These are phyloP conservation scores for Lasioglossum oenotherae DNA, from an alignment of 2,888 invertebrate species.

Conservation along the genomic window DNA sequence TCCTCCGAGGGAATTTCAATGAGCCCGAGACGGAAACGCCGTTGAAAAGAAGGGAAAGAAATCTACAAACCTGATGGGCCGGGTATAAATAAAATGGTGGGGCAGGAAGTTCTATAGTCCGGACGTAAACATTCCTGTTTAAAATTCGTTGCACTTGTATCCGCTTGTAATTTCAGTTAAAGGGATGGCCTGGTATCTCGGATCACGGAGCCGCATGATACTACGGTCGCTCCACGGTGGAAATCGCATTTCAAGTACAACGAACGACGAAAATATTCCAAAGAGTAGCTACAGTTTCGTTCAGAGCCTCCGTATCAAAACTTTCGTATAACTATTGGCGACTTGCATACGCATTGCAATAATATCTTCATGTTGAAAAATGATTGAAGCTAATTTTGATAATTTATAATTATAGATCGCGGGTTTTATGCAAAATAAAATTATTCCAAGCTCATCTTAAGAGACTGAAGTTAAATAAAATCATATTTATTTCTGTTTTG, in stretches of 20 bases:
- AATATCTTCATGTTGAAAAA: background rate
- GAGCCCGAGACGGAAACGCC: conserved; percentile 9
- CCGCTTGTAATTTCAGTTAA: conserved; percentile 9
- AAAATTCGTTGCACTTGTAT: background rate
- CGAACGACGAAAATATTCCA: background rate
- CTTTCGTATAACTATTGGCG: background rate
- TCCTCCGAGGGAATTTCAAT: conserved; percentile 27
- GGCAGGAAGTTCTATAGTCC: background rate
- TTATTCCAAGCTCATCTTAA: no score
- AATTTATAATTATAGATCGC: background rate
- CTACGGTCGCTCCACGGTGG: background rate
- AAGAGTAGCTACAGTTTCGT: background rate
- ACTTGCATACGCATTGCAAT: no score
- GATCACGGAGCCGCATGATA: background rate
- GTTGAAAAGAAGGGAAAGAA: conserved; percentile 6
- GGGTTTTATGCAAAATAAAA: no score
- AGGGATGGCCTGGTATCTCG: background rate
- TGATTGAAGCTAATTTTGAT: background rate
- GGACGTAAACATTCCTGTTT: conserved; percentile 22
- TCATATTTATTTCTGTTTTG: no score
- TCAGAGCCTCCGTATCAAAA: background rate
- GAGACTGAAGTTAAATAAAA: no score
- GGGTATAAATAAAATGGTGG: conserved; percentile 13
- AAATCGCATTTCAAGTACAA: background rate
- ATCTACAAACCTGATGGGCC: conserved; percentile 23